Conservation (phyloP, 2,888 invertebrate species). For the Drosophila maculinotata region DNA sequence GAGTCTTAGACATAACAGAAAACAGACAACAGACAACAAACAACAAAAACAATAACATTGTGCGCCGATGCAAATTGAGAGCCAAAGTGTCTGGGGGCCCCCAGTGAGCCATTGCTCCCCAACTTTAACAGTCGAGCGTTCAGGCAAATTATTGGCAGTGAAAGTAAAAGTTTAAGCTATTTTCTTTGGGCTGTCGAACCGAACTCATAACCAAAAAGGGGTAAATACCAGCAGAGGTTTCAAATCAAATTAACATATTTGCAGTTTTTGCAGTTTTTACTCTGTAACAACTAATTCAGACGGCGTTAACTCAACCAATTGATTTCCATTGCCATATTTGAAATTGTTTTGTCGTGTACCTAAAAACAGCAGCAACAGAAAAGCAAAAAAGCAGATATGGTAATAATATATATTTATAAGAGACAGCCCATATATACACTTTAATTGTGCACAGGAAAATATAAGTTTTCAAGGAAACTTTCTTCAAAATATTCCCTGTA, state of each 20-base stretch:
- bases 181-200: slow-evolving; percentile 73
- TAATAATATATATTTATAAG: background rate
- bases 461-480: no score
- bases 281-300: slow-evolving; percentile 22
- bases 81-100: slow-evolving; percentile 41
- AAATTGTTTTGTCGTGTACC: slow-evolving; percentile 18
- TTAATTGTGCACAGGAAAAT: no score
- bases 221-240: slow-evolving; percentile 28
- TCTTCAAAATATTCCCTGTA: no score
- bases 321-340: slow-evolving; percentile 44
- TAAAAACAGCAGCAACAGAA: slow-evolving; percentile 16
- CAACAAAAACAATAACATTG: slow-evolving; percentile 44
- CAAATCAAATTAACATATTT: slow-evolving; percentile 57
- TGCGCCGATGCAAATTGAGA: slow-evolving; percentile 67
- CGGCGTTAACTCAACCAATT: slow-evolving; percentile 48
- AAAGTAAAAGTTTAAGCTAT: slow-evolving; percentile 81
- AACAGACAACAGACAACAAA: slow-evolving; percentile 28
- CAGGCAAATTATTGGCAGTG: slow-evolving; percentile 82
- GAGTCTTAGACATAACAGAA: slow-evolving; percentile 56
- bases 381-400: background rate
- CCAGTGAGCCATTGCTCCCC: slow-evolving; percentile 36
- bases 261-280: slow-evolving; percentile 18
- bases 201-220: slow-evolving; percentile 24
- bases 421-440: no score
- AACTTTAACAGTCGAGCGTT: slow-evolving; percentile 7